Evolutionary conservation across 2,113 vertebrate species (phyloP).

Genomic region (Columbina picui): DNA sequence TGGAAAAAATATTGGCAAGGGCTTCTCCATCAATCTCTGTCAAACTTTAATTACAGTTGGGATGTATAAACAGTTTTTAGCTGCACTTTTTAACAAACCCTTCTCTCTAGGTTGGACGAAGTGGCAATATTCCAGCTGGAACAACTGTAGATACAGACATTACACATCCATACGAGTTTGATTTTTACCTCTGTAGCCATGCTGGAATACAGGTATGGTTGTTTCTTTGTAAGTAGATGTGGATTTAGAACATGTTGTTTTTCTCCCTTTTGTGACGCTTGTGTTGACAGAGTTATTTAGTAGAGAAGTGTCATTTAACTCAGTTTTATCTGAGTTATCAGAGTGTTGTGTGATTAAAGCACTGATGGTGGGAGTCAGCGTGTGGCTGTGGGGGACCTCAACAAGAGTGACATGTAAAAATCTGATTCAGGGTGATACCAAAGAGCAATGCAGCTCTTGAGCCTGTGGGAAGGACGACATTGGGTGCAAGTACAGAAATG

Average conservation of each 20-base stretch:
- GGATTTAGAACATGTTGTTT: background rate
- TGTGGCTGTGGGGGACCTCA: background rate
- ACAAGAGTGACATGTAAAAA: background rate
- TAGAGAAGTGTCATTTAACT: background rate
- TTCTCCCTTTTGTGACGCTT: background rate
- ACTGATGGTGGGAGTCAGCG: background rate
- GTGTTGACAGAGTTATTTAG: background rate
- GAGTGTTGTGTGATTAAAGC: background rate
- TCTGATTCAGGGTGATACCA: background rate
- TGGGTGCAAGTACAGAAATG: background rate
- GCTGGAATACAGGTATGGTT: slow-evolving; percentile 95
- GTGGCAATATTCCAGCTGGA: slow-evolving; percentile 98
- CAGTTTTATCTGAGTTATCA: background rate
- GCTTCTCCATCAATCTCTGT: background rate
- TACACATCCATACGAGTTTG: slow-evolving; percentile 97
- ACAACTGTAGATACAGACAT: slow-evolving; percentile 98
- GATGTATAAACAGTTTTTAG: background rate
- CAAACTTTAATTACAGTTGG: background rate
- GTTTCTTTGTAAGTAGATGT: background rate
- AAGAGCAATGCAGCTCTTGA: background rate
- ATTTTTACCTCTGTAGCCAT: slow-evolving; percentile 99
- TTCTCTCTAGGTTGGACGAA: slow-evolving; percentile 89
- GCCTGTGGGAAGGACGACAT: too few relatives aligned
- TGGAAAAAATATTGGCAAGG: background rate
- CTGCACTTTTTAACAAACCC: background rate